A percentile compares a stretch with the other conserved stretches of the same genome.
Conservation (phyloP, 2,797 vertebrate species). For the Catharus ustulatus region DNA sequence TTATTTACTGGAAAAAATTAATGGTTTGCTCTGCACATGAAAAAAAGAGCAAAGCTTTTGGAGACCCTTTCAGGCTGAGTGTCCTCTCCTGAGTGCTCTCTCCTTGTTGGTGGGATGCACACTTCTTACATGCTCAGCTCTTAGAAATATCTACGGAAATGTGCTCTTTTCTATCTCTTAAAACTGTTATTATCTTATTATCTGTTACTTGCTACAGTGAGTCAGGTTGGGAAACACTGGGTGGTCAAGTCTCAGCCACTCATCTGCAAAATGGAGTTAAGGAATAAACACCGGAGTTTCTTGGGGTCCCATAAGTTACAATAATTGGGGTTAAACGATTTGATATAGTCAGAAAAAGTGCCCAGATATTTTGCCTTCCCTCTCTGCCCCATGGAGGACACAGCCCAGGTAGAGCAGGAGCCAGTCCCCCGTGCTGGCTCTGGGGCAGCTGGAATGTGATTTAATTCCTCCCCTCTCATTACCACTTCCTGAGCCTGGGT, state of each 20-base stretch:
- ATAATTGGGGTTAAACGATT: not conserved
- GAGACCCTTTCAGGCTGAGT: not conserved
- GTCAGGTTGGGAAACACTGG: not conserved
- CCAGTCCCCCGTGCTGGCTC: not conserved
- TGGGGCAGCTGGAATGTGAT: not conserved
- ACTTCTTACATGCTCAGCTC: not conserved
- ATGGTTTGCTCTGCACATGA: not conserved
- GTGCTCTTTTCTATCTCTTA: not conserved
- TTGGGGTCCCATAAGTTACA: not conserved
- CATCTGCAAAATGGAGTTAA: not conserved
- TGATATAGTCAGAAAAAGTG: not conserved
- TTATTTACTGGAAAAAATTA: conserved; percentile 18
- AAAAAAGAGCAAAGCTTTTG: not conserved
- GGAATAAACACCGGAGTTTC: not conserved
- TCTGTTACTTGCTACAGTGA: not conserved
- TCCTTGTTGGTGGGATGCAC: not conserved
- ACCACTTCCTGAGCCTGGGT: not conserved
- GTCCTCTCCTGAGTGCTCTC: not conserved
- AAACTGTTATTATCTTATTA: not conserved
- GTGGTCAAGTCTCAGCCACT: accelerated
- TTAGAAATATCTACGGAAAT: not conserved
- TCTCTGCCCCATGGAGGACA: accelerated
- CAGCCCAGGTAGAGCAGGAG: not conserved
- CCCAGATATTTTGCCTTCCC: not conserved
- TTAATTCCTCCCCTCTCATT: not conserved